These are phyloP conservation scores for Zygogramma bicolorata DNA, from an alignment of 2,888 invertebrate species.

Conservation along the genomic window DNA sequence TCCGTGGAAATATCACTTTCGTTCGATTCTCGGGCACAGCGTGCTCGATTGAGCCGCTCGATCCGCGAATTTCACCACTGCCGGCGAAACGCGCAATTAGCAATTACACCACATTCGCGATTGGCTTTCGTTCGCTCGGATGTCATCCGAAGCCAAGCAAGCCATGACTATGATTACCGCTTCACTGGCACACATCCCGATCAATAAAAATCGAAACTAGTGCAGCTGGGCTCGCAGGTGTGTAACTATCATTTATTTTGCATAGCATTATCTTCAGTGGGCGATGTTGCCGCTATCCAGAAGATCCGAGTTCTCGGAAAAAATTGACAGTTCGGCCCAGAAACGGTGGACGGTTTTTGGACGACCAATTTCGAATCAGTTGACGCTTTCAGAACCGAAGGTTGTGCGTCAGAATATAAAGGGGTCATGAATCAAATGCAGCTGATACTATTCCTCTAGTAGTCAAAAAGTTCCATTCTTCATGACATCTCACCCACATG, in stretches of 20 bases:
- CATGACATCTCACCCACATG: too few species aligned
- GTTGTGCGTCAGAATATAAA: too few species aligned
- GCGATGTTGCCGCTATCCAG: conserved; percentile 19
- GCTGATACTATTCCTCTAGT: too few species aligned
- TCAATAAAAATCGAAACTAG: conserved; percentile 44
- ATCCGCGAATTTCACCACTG: conserved; percentile 8
- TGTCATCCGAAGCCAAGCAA: conserved; percentile 7
- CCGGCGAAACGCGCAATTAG: neutral
- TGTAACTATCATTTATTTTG: conserved; percentile 33
- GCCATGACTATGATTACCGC: conserved; percentile 17
- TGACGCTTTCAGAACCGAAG: too few species aligned
- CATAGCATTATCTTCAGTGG: conserved; percentile 22
- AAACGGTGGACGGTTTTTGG: too few species aligned
- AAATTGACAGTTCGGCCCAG: neutral
- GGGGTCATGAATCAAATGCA: too few species aligned
- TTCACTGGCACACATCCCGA: conserved; percentile 37
- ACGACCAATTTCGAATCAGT: too few species aligned
- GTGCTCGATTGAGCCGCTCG: neutral
- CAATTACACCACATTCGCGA: neutral
- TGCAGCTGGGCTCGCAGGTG: conserved; percentile 50
- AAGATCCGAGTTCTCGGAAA: neutral
- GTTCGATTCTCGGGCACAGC: neutral
- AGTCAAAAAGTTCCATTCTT: too few species aligned
- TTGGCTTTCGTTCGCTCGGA: neutral
- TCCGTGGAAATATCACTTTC: neutral